phyloP scores from a whole-genome alignment of 2,888 invertebrate species.

The Synergus umbraculus region DNA sequence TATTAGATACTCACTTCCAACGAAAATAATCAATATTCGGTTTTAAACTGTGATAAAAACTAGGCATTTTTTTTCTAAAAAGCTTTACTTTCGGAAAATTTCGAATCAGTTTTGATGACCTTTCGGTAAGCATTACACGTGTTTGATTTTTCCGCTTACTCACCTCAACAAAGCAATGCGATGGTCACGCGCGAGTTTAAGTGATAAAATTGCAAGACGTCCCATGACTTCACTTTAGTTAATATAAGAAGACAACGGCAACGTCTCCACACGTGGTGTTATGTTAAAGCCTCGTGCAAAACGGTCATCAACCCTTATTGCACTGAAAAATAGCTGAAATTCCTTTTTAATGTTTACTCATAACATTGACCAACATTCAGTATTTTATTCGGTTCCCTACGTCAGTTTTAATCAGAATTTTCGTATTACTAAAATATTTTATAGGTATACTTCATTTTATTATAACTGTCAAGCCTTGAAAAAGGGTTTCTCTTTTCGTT shows the following conservation, averaged over 20 bases:
- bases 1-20: too few relatives aligned
- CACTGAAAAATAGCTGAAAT: neutral
- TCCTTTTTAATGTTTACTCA: neutral
- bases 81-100: neutral
- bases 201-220: conserved; percentile 28
- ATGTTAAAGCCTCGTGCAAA: conserved; percentile 2
- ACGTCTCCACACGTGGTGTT: neutral
- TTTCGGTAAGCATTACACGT: neutral
- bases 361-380: neutral
- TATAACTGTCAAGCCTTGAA: too few relatives aligned
- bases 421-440: too few relatives aligned
- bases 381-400: neutral
- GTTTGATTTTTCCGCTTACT: neutral
- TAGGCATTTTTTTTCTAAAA: too few relatives aligned
- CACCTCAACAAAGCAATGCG: neutral
- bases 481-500: too few relatives aligned
- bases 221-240: conserved; percentile 28
- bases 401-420: neutral
- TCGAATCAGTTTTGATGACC: neutral
- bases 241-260: neutral
- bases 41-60: neutral
- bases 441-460: too few relatives aligned
- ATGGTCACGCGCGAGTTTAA: conserved; percentile 6
- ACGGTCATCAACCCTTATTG: conserved; percentile 8
- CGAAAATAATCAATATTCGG: too few relatives aligned